These are phyloP conservation scores for Carcina quercana DNA, from an alignment of 2,888 invertebrate genomes.

Conservation along the genomic window DNA sequence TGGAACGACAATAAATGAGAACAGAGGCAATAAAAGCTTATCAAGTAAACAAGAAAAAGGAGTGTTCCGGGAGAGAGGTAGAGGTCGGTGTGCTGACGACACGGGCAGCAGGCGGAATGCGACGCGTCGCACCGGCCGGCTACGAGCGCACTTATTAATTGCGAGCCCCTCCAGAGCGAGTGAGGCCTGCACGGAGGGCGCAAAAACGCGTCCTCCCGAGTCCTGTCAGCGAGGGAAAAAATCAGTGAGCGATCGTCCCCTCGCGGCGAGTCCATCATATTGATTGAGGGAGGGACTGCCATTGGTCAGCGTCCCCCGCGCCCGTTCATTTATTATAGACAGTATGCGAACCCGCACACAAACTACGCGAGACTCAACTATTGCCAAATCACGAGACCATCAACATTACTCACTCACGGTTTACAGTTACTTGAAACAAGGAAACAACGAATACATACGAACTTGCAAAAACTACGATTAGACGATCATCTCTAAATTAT, in stretches of 20 bases:
- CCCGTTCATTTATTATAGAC: conserved; percentile 76
- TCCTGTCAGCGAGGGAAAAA: conserved; percentile 74
- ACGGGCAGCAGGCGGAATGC: conserved; percentile 5
- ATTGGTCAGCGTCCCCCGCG: conserved; percentile 71
- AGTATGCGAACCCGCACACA: conserved; percentile 46
- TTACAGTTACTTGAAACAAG: too few species aligned
- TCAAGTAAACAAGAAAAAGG: conserved; percentile 49
- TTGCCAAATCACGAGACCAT: conserved; percentile 29
- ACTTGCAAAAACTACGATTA: background rate
- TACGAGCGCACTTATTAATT: conserved; percentile 66
- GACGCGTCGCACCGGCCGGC: conserved; percentile 25
- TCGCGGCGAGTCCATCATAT: conserved; percentile 75
- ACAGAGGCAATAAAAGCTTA: conserved; percentile 32
- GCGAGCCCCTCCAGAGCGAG: conserved; percentile 52
- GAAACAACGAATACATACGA: too few species aligned
- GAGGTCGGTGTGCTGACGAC: conserved; percentile 7
- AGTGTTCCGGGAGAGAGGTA: conserved; percentile 33
- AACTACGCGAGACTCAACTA: conserved; percentile 28
- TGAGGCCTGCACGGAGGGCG: conserved; percentile 52
- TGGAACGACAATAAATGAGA: conserved; percentile 9
- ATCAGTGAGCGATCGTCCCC: conserved; percentile 76
- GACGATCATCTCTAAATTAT: background rate
- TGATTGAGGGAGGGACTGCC: conserved; percentile 75
- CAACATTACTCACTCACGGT: too few species aligned
- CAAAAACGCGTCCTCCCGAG: conserved; percentile 71